A percentile compares a stretch with the other conserved stretches of the same genome.
Evolutionary conservation across 2,113 vertebrate species (phyloP).

Genomic region (Channa maculata): DNA sequence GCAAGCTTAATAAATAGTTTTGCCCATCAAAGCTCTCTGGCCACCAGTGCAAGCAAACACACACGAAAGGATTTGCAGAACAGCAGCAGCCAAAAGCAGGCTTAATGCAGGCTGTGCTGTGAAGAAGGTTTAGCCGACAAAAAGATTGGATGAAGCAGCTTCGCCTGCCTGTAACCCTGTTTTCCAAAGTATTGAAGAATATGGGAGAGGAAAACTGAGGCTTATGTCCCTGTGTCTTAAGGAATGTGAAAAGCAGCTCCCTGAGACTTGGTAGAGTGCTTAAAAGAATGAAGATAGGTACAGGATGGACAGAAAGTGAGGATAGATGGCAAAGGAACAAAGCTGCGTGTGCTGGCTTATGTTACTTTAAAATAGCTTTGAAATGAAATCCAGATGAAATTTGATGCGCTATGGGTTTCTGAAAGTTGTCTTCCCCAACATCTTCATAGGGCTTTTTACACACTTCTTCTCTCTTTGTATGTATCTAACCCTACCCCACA

Average conservation of each 20-base stretch:
- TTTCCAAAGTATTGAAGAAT: constrained; percentile 52
- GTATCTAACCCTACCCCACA: not conserved
- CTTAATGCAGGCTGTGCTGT: constrained; percentile 52
- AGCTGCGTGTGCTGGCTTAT: constrained; percentile 50
- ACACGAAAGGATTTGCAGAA: constrained; percentile 29
- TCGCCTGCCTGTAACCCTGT: constrained; percentile 34
- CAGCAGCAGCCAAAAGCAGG: constrained; percentile 38
- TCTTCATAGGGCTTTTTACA: constrained; percentile 38
- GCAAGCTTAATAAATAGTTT: constrained; percentile 39
- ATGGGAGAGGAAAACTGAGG: constrained; percentile 62
- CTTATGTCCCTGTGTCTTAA: constrained; percentile 50
- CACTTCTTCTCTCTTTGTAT: not conserved
- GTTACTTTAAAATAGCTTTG: constrained; percentile 35
- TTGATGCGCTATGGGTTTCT: constrained; percentile 39
- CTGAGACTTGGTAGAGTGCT: constrained; percentile 49
- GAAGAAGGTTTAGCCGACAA: constrained; percentile 57
- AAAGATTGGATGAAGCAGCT: constrained; percentile 65
- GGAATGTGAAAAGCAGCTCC: constrained; percentile 59
- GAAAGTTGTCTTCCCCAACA: constrained; percentile 17
- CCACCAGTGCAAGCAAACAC: constrained; percentile 3
- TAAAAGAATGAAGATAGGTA: constrained; percentile 50
- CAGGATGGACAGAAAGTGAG: constrained; percentile 44
- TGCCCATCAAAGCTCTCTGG: constrained; percentile 34
- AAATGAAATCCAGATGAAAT: constrained; percentile 44
- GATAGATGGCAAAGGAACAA: constrained; percentile 61